Conservation (phyloP, 2,113 vertebrate species). For the Cacatua alba region DNA sequence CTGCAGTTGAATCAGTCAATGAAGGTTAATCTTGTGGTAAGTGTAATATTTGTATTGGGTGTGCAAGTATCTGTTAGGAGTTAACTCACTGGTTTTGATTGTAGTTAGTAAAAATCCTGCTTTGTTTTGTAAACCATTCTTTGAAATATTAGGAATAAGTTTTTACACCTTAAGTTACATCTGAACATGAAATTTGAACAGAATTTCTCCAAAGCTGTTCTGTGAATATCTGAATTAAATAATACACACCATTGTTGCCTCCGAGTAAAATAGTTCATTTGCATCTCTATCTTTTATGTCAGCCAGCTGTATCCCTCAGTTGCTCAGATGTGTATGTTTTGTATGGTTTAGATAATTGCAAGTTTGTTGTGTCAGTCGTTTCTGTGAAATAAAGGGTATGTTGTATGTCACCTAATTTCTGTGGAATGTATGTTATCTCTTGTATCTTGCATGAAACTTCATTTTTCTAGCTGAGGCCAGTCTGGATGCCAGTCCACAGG, state of each 20-base stretch:
- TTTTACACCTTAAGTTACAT: background rate
- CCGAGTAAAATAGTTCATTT: background rate
- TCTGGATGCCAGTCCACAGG: background rate
- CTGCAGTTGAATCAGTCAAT: background rate
- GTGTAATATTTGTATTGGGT: background rate
- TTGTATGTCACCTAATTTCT: background rate
- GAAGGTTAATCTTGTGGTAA: conserved; percentile 71
- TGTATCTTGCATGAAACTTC: background rate
- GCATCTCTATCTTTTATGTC: accelerated
- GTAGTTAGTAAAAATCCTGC: background rate
- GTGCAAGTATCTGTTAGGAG: background rate
- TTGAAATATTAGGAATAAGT: background rate
- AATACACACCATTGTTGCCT: background rate
- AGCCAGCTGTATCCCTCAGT: background rate
- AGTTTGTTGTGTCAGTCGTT: background rate
- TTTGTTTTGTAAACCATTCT: background rate
- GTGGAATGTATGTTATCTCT: background rate
- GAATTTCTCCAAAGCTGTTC: background rate
- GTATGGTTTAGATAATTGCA: background rate
- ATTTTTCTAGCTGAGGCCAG: background rate
- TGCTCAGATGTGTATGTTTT: background rate
- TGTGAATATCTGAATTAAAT: background rate
- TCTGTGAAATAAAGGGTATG: background rate
- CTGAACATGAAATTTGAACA: background rate
- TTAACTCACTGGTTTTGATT: background rate